Base-by-base conservation (phyloP, 2,113 vertebrate species). In the Phyllopteryx taeniolatus region DNA sequence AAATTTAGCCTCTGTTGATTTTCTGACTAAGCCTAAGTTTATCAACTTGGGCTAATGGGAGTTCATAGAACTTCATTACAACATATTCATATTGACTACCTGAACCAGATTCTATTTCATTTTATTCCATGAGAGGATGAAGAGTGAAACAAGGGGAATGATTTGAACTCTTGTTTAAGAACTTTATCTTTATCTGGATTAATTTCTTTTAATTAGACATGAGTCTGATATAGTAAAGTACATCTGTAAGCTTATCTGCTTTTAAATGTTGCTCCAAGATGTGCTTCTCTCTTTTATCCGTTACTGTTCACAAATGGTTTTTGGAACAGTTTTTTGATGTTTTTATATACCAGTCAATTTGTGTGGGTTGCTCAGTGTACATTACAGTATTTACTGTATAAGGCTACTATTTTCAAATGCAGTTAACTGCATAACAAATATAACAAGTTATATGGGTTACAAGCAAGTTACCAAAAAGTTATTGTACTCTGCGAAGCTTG, bases 401-500 rank as follows among this genome's bases (percentile, higher is more conserved):
- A 3, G 14, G 17, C 17, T 53, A 53, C 5, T 7, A 53, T 53
- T 53, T 53, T 17, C 49, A 53, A 53, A 20, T 51, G 17, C 10
- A 10, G 8, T 53, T 20, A 53, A 53, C 5, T 1, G 7, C 49
- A 53, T 20, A 53, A 10, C 12, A 27, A 27, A 11, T 13, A 47
- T 13, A 53, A 17, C 4, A 14, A 49, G 47, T 19, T 27, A 27
- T 7, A 20, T 17, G 5, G 19, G 20, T 15, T 53, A 53, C 7
- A 53, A 8, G 20, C 67, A n/a, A 74, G 49, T 67, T 80, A 75
- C 78, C 17, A 10, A 8, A 20, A 74, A 76, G 71, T 72, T 73
- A 68, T 35, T 2, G 8, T 8, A 22, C 53, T 70, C 64, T 73
- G 62, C 64, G 71, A 80, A 85, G 67, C 75, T 73, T 72, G 65